These are phyloP conservation scores for Agriopis leucophaearia DNA, from an alignment of 2,888 invertebrate species.

Conservation along the genomic window DNA sequence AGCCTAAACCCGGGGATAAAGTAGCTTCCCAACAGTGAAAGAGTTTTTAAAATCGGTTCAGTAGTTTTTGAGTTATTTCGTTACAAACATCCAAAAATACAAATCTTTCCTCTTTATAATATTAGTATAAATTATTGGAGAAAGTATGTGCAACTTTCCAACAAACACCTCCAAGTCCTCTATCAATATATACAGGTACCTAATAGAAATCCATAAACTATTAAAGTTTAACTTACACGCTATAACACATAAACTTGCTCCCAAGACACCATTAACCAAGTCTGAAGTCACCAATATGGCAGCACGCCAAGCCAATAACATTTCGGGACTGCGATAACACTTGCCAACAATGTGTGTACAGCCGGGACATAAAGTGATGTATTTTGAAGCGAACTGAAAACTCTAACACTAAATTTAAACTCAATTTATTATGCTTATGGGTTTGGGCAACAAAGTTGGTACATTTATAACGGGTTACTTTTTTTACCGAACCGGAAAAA, in stretches of 20 bases:
- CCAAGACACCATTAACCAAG: constrained; percentile 54
- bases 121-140: background rate
- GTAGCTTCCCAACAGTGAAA: too few relatives aligned
- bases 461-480: background rate
- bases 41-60: too few relatives aligned
- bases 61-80: too few relatives aligned
- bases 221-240: constrained; percentile 30
- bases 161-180: background rate
- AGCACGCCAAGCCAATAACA: constrained; percentile 63
- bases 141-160: background rate
- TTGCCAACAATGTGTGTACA: constrained; percentile 56
- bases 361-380: constrained; percentile 38
- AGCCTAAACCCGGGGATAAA: too few relatives aligned
- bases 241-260: constrained; percentile 44
- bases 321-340: constrained; percentile 57
- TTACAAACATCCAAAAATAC: too few relatives aligned
- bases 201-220: constrained; percentile 17
- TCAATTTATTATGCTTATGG: background rate
- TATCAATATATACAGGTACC: constrained; percentile 5
- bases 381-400: constrained; percentile 10
- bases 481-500: background rate
- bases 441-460: background rate
- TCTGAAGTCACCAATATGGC: constrained; percentile 57
- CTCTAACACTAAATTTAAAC: background rate
- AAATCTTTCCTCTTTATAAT: too few relatives aligned